Evolutionary conservation across 2,888 invertebrate genomes (phyloP).

Genomic region (Marronus borbonicus): DNA sequence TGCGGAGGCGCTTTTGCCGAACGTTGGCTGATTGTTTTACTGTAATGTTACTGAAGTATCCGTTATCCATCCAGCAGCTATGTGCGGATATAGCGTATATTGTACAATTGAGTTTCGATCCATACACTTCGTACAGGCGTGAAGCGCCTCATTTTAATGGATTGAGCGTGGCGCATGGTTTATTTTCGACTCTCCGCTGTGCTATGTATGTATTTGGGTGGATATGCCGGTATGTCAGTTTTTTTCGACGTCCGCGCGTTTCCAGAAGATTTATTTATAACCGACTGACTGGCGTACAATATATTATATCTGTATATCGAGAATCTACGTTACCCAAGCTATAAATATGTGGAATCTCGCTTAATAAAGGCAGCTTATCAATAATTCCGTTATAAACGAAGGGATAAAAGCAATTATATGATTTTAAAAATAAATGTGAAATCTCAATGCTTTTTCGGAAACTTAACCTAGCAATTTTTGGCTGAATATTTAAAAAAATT

Average conservation of each 20-base stretch:
- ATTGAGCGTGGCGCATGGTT: not conserved
- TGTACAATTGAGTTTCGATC: slow-evolving; percentile 4
- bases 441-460: no score
- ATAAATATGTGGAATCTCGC: no score
- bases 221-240: not conserved
- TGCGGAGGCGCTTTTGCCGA: not conserved
- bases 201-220: not conserved
- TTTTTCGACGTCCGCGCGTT: slow-evolving; percentile 4
- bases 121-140: not conserved
- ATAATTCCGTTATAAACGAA: no score
- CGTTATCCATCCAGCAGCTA: not conserved
- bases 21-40: not conserved
- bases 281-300: not conserved
- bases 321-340: no score
- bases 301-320: no score
- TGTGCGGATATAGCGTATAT: not conserved
- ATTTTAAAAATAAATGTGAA: no score
- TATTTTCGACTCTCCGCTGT: not conserved
- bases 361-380: no score
- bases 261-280: slow-evolving; percentile 25
- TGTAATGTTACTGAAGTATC: not conserved
- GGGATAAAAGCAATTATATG: no score
- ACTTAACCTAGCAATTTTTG: no score
- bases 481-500: no score
- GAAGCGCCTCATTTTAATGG: not conserved